Base-by-base conservation (phyloP, 2,113 vertebrate genomes). In the Holacanthus passer region DNA sequence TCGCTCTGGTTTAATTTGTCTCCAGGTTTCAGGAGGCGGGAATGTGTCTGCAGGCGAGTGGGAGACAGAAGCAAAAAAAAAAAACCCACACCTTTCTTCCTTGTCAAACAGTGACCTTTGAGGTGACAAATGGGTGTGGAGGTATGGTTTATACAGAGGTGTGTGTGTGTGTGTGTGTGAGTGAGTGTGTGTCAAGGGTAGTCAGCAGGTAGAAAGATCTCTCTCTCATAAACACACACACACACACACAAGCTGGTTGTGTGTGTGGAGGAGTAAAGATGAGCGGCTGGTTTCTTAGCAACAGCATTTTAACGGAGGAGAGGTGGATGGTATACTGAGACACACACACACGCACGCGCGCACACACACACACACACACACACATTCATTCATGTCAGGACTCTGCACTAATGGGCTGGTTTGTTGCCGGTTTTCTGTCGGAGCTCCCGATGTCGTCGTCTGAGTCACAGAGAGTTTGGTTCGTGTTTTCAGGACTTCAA, bases 231-330 rank as follows among this genome's bases (percentile, higher is more conserved):
- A 65, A 37, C 60, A 65, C 56, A 45, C 37, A 39, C 71, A 68
- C 59, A 52, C 71, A 72, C 41, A 81, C 68, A 50, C 12, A 20
- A 20, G 32, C n/a, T 65, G 56, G 56, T 79, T 67, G 73, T 83
- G 80, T 83, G 80, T 84, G 89, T 87, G 87, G 85, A 81, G 77
- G 87, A 87, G 87, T 83, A 65, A 84, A 85, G 81, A 89, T 83
- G 86, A 89, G 70, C 73, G 56, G 79, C 63, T 86, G 73, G 92
- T 93, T 89, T 92, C 92, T 90, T 92, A 92, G 92, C 92, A 92
- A 93, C 92, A 91, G 90, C 91, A 89, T 73, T 73, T 88, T 91
- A 91, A 86, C 11, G 16, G 83, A 85, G 79, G 77, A 88, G 77
- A 87, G 83, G 80, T 85, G 59, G 74, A 90, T 81, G 71, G 48